Percentiles rank a stretch among this genome's conserved stretches.
phyloP scores from a whole-genome alignment of 2,888 invertebrate species.

The Crossocerus cetratus region DNA sequence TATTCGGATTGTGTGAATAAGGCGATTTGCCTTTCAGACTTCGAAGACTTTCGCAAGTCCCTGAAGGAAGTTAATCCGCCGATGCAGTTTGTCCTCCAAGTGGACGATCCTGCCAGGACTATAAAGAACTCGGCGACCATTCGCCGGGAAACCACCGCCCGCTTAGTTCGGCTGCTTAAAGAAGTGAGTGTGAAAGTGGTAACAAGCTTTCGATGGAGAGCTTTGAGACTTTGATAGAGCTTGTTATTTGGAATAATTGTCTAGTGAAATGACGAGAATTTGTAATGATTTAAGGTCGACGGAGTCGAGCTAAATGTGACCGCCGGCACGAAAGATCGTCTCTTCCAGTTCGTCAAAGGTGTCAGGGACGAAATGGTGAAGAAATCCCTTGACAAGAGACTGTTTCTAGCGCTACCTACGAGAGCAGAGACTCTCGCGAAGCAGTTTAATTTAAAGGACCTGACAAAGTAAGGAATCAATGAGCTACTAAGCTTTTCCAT shows the following conservation, averaged over 20 bases:
- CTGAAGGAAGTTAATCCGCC: constrained; percentile 67
- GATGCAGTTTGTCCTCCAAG: constrained; percentile 67
- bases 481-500: no score
- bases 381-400: constrained; percentile 78
- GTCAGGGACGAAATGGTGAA: constrained; percentile 72
- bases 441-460: constrained; percentile 83
- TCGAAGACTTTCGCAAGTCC: constrained; percentile 62
- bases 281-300: constrained; percentile 74
- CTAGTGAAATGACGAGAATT: no score
- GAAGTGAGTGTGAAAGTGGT: constrained; percentile 56
- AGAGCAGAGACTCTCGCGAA: constrained; percentile 84
- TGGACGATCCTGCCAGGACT: constrained; percentile 62
- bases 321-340: constrained; percentile 78
- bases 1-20: neutral
- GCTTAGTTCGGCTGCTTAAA: constrained; percentile 61
- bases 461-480: constrained; percentile 79
- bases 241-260: no score
- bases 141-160: constrained; percentile 62
- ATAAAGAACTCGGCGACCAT: constrained; percentile 64
- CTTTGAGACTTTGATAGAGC: no score
- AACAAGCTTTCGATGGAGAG: no score
- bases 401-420: constrained; percentile 82
- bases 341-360: constrained; percentile 77
- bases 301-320: constrained; percentile 80
- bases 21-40: constrained; percentile 49